Evolutionary conservation across 2,797 vertebrate genomes (phyloP).

Genomic region (Sebastes taczanowskii): DNA sequence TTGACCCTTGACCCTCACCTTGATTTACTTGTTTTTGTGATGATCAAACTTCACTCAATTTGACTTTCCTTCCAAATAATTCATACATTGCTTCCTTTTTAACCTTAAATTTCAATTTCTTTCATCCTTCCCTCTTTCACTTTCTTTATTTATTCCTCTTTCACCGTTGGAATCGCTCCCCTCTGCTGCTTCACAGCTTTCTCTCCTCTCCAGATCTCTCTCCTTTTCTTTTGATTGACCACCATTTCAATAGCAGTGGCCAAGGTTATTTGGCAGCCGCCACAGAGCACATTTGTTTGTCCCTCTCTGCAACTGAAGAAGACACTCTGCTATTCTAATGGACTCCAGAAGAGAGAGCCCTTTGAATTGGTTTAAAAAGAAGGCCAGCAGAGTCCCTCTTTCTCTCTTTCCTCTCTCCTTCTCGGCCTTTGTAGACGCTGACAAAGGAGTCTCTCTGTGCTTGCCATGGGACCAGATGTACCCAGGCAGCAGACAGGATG

Average conservation of each 20-base stretch:
- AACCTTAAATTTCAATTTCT: neutral
- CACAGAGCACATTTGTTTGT: slow-evolving; percentile 79
- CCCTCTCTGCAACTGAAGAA: slow-evolving; percentile 68
- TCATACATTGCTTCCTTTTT: neutral
- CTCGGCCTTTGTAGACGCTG: slow-evolving; percentile 57
- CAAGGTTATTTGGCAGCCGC: slow-evolving; percentile 79
- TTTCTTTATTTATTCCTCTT: slow-evolving; percentile 11
- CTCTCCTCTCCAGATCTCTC: slow-evolving; percentile 18
- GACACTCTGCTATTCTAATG: slow-evolving; percentile 73
- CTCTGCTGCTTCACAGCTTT: slow-evolving; percentile 31
- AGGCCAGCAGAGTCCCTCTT: slow-evolving; percentile 67
- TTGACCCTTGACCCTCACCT: neutral
- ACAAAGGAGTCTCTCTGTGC: slow-evolving; percentile 73
- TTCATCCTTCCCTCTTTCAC: neutral
- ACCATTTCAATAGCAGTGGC: slow-evolving; percentile 58
- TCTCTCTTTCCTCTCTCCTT: slow-evolving; percentile 56
- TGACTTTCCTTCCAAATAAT: neutral
- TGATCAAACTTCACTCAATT: neutral
- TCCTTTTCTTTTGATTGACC: slow-evolving; percentile 53
- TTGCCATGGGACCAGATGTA: slow-evolving; percentile 75
- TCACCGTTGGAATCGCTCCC: neutral
- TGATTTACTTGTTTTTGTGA: neutral
- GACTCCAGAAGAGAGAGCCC: slow-evolving; percentile 70
- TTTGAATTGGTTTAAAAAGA: slow-evolving; percentile 70
- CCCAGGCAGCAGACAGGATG: slow-evolving; percentile 59